A percentile compares a stretch with the other conserved stretches of the same genome.
Conservation (phyloP, 1,140 invertebrate genomes). For the Neotoxoptera formosana region DNA sequence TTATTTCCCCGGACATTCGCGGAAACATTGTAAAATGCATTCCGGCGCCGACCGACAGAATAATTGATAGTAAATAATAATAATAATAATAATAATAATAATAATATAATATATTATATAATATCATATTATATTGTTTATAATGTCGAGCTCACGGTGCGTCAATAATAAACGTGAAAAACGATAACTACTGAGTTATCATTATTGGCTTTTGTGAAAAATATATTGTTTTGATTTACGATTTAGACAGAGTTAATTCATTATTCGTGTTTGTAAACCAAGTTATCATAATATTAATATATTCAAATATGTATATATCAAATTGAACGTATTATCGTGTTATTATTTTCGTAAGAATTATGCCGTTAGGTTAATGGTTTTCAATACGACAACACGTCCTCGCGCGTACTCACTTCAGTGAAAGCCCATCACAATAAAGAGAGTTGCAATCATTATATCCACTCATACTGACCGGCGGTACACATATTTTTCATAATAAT, state of each 20-base stretch:
- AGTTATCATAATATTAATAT: background rate
- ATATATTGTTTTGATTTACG: background rate
- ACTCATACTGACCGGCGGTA: background rate
- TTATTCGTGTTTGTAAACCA: background rate
- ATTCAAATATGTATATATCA: background rate
- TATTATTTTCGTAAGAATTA: slow-evolving; percentile 2
- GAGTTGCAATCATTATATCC: background rate
- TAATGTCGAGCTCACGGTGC: background rate
- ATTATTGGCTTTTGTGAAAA: background rate
- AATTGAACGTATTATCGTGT: background rate
- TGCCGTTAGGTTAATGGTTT: background rate
- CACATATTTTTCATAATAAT: background rate
- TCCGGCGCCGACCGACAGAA: background rate
- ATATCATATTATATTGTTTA: background rate
- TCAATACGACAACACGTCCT: background rate
- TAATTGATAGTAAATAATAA: background rate
- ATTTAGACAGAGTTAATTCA: background rate
- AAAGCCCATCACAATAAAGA: background rate
- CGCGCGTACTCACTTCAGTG: background rate
- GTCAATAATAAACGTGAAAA: background rate
- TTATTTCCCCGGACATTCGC: background rate
- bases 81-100: too few relatives aligned
- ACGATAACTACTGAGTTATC: background rate
- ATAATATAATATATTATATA: background rate
- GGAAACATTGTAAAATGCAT: slow-evolving; percentile 7